Evolutionary conservation across 2,797 vertebrate genomes (phyloP).

Genomic region (Acipenser transmontanus): DNA sequence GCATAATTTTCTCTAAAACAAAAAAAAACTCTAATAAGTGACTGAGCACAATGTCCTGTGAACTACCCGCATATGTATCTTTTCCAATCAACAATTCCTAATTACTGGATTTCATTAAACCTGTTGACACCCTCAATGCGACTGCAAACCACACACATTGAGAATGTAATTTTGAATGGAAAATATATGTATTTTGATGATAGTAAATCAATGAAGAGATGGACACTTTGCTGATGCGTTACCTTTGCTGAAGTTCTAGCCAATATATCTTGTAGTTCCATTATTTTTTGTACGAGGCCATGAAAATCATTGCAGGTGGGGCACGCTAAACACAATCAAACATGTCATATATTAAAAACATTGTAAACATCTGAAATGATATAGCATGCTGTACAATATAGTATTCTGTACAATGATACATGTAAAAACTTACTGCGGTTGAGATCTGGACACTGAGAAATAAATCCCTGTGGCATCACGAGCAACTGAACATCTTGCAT

Average conservation of each 20-base stretch:
- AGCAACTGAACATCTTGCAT: slow-evolving; percentile 95
- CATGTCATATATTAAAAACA: slow-evolving; percentile 4
- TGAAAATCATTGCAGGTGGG: slow-evolving; percentile 98
- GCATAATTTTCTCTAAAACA: not conserved
- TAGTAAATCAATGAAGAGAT: not conserved
- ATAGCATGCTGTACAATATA: not conserved
- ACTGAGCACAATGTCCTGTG: too few relatives aligned
- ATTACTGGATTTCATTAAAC: too few relatives aligned
- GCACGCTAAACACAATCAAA: slow-evolving; percentile 64
- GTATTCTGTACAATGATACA: not conserved
- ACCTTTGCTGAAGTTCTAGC: slow-evolving; percentile 98
- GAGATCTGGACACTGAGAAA: slow-evolving; percentile 93
- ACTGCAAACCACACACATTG: not conserved
- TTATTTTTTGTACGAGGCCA: slow-evolving; percentile 96
- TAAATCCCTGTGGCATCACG: slow-evolving; percentile 95
- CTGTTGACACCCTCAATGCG: not conserved
- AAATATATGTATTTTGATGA: not conserved
- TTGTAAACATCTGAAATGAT: slow-evolving; percentile 3
- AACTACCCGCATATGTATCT: too few relatives aligned
- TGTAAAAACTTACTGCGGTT: slow-evolving; percentile 85
- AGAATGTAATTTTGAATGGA: not conserved
- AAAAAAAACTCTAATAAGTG: slow-evolving; percentile 5
- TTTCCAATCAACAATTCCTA: too few relatives aligned
- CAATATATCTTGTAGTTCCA: slow-evolving; percentile 94
- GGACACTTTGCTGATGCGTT: slow-evolving; percentile 24